These are phyloP conservation scores for Oryctolagus cuniculus DNA, from an alignment of 2,113 vertebrate species.

Conservation along the genomic window DNA sequence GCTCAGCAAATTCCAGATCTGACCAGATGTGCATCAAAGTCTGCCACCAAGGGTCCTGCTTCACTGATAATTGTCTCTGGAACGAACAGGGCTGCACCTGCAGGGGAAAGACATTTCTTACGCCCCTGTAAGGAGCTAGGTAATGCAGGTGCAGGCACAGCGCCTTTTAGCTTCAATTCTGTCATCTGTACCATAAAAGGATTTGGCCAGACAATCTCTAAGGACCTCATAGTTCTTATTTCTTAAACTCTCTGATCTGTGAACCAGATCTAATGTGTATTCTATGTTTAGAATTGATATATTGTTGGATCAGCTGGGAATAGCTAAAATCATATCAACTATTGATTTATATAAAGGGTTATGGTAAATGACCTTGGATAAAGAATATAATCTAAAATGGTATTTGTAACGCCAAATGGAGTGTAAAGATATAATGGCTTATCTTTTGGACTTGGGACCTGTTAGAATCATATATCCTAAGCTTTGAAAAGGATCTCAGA, in stretches of 20 bases:
- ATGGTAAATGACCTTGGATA: constrained; percentile 79
- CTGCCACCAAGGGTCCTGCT: neutral
- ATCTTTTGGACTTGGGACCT: constrained; percentile 62
- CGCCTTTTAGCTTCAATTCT: neutral
- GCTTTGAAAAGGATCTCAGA: constrained; percentile 45
- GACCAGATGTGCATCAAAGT: neutral
- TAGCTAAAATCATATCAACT: constrained; percentile 60
- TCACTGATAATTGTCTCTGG: neutral
- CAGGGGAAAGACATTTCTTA: neutral
- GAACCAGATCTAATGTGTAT: constrained; percentile 74
- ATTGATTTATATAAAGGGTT: constrained; percentile 79
- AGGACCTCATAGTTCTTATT: constrained; percentile 5
- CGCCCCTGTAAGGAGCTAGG: neutral
- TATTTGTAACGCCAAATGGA: constrained; percentile 79
- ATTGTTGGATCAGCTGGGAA: constrained; percentile 71
- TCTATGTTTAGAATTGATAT: constrained; percentile 79
- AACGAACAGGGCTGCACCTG: neutral
- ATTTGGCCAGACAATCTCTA: constrained; percentile 58
- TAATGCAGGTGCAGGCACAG: neutral
- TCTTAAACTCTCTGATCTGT: constrained; percentile 73
- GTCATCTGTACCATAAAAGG: constrained; percentile 56
- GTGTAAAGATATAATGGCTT: constrained; percentile 75
- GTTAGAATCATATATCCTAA: constrained; percentile 54
- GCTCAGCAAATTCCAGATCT: neutral
- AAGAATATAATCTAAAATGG: constrained; percentile 78